Percentiles rank a stretch among this genome's conserved stretches.
Evolutionary conservation across 2,888 invertebrate genomes (phyloP).

Genomic region (Epirrhoe tristata): DNA sequence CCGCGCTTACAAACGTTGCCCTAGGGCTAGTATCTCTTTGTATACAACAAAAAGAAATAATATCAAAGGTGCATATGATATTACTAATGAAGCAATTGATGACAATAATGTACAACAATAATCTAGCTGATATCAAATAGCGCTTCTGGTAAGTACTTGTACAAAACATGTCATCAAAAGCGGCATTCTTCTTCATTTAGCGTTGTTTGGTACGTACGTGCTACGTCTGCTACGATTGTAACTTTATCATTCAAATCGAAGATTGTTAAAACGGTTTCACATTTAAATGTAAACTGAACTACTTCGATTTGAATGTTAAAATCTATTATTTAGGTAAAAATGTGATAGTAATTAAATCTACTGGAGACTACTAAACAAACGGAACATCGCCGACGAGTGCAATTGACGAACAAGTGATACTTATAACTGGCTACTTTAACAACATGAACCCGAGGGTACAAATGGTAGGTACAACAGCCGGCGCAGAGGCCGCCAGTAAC

Average conservation of each 20-base stretch:
- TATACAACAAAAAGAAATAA: constrained; percentile 4
- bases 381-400: constrained; percentile 81
- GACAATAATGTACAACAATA: constrained; percentile 13
- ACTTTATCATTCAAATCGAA: constrained; percentile 55
- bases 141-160: constrained; percentile 8
- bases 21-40: neutral
- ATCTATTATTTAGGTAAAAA: constrained; percentile 52
- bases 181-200: constrained; percentile 39
- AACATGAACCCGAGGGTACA: constrained; percentile 76
- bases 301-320: constrained; percentile 56
- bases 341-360: constrained; percentile 57
- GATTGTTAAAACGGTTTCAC: constrained; percentile 40
- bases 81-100: constrained; percentile 12
- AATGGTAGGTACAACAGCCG: constrained; percentile 68
- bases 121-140: constrained; percentile 3
- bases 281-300: constrained; percentile 18
- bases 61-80: neutral
- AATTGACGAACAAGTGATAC: constrained; percentile 85
- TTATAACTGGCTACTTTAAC: constrained; percentile 81
- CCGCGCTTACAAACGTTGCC: neutral
- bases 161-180: constrained; percentile 40
- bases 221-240: constrained; percentile 54
- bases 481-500: constrained; percentile 51
- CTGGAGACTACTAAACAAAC: constrained; percentile 72
- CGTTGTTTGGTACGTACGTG: constrained; percentile 50